phyloP scores from a whole-genome alignment of 2,113 vertebrate genomes.

The Penelope pileata region DNA sequence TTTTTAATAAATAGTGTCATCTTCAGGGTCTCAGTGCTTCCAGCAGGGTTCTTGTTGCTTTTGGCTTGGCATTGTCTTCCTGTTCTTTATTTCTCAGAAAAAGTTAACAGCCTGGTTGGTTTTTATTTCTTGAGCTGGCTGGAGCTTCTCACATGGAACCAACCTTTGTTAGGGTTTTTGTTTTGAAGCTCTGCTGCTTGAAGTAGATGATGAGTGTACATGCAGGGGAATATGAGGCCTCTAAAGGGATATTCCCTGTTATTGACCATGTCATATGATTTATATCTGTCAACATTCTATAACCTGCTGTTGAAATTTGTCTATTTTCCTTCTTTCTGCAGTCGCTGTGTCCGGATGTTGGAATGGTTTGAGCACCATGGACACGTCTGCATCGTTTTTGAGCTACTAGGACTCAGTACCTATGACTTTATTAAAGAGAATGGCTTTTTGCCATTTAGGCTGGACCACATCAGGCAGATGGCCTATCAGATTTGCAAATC shows the following conservation, averaged over 20 bases:
- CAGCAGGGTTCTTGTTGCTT: neutral
- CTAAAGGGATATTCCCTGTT: neutral
- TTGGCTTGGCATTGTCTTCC: neutral
- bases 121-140: neutral
- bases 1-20: too few relatives aligned
- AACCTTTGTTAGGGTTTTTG: neutral
- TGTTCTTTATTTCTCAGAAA: neutral
- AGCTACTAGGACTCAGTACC: conserved; percentile 91
- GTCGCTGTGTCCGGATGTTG: conserved; percentile 86
- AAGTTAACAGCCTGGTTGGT: neutral
- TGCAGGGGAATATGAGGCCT: neutral
- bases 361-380: conserved; percentile 91
- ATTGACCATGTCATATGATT: accelerated
- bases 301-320: neutral
- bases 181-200: neutral
- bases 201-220: neutral
- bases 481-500: conserved; percentile 87
- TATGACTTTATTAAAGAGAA: conserved; percentile 93
- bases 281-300: accelerated
- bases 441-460: conserved; percentile 86
- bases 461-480: conserved; percentile 88
- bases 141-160: neutral
- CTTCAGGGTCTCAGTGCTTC: neutral
- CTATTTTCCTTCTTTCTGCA: conserved; percentile 19
- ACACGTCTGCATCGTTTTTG: conserved; percentile 88